Evolutionary conservation across 2,888 invertebrate species (phyloP).

Genomic region (Yponomeuta evonymella): DNA sequence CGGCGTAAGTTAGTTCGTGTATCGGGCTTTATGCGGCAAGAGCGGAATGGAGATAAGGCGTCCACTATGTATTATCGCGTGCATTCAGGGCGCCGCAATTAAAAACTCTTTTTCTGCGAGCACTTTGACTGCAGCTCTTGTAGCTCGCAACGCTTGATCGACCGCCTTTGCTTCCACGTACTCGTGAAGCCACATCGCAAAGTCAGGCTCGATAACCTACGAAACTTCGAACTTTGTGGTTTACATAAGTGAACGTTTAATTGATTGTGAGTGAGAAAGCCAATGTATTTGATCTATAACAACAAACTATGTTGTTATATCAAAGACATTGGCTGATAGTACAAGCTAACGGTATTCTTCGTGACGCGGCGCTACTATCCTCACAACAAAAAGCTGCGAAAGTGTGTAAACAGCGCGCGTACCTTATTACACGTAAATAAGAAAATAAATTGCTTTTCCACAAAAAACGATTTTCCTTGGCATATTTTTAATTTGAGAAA

Average conservation of each 20-base stretch:
- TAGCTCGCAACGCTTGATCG: background rate
- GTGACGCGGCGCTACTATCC: background rate
- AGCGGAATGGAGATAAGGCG: background rate
- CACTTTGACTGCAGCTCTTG: background rate
- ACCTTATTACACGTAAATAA: background rate
- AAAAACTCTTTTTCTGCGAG: background rate
- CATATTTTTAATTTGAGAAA: background rate
- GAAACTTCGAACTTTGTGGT: background rate
- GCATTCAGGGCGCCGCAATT: background rate
- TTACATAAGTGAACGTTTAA: background rate
- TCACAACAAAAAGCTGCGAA: background rate
- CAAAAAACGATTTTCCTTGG: background rate
- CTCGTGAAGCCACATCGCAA: background rate
- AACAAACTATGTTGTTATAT: background rate
- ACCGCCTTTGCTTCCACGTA: constrained; percentile 1
- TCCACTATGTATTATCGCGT: background rate
- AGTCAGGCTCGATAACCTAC: background rate
- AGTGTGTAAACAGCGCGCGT: background rate
- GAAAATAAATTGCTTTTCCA: background rate
- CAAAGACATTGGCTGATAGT: background rate
- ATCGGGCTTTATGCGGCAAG: background rate
- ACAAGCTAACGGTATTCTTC: background rate
- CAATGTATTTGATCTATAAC: background rate
- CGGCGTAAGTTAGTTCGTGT: background rate
- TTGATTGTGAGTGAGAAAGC: background rate